Base-by-base conservation (phyloP, 1,140 invertebrate genomes). In the Anastrepha ludens region DNA sequence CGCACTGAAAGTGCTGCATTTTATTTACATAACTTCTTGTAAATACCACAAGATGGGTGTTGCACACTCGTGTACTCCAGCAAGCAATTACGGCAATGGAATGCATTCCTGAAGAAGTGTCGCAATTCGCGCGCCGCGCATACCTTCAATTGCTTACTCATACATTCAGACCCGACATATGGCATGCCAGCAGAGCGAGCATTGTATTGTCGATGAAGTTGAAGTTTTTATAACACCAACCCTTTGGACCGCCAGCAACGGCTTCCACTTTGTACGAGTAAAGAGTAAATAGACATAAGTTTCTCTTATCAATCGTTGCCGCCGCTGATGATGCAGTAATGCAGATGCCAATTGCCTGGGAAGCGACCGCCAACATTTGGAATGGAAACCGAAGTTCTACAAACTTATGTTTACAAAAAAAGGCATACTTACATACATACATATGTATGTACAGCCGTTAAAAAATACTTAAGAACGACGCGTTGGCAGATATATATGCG, bases 261-360 rank as follows among this genome's bases (percentile, higher is more conserved):
- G 47, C 74, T n/a, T 20, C 17, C 74, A 29, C 17, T 81, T 81
- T 29, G 29, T 29, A 29, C 29, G 29, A 29, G 20, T 50, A 55
- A 29, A 41, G 29, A 81, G 47, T n/a, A 81, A 81, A 81, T 81
- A 81, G 74, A 81, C 44, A 81, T 81, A 55, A 81, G 74, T 81
- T 81, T 20, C 47, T 44, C 74, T 81, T 81, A 81, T 81, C 74
- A 81, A 81, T 81, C 44, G 74, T 55, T 81, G 74, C 50, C 47
- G 74, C 74, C 74, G 29, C 11, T 2, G 74, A 4, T 50, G 74
- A 20, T 50, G 74, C 47, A 20, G 47, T 47, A 81, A 20, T 55
- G 74, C 47, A 81, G 47, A 81, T 81, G 74, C 55, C 74, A 81
- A 81, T 11, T 20, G 47, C 17, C 15, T 55, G 74, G 47, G 74